Conservation (phyloP, 1,140 invertebrate species). For the Mamestra configurata region DNA sequence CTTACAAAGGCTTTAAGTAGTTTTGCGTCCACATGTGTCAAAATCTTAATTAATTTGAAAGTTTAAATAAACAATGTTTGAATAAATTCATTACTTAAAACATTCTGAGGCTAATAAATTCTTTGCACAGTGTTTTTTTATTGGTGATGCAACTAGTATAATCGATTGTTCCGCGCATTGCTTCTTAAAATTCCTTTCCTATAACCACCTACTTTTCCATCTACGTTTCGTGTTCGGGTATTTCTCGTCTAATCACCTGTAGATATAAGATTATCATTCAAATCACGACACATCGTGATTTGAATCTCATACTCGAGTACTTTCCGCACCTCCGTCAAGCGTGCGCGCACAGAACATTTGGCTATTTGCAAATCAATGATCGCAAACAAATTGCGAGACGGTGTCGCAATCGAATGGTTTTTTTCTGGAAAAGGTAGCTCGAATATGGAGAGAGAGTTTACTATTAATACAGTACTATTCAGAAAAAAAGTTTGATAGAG, state of each 20-base stretch:
- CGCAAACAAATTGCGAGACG: conserved; percentile 15
- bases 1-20: too few relatives aligned
- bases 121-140: too few relatives aligned
- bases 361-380: conserved; percentile 45
- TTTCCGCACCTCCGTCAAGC: background rate
- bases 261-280: conserved; percentile 33
- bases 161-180: background rate
- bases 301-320: conserved; percentile 12
- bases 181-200: background rate
- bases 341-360: background rate
- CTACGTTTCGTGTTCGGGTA: background rate
- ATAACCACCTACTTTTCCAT: background rate
- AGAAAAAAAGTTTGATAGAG: too few relatives aligned
- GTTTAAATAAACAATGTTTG: too few relatives aligned
- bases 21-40: too few relatives aligned
- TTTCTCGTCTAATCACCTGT: conserved; percentile 10
- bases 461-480: too few relatives aligned
- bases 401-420: background rate
- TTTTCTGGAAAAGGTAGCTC: background rate
- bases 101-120: too few relatives aligned
- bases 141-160: too few relatives aligned
- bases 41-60: too few relatives aligned
- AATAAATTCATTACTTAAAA: too few relatives aligned
- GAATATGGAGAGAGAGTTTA: too few relatives aligned
- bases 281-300: conserved; percentile 35